A percentile compares a stretch with the other conserved stretches of the same genome.
These are phyloP conservation scores for Sparus aurata DNA, from an alignment of 2,797 vertebrate genomes.

Conservation along the genomic window DNA sequence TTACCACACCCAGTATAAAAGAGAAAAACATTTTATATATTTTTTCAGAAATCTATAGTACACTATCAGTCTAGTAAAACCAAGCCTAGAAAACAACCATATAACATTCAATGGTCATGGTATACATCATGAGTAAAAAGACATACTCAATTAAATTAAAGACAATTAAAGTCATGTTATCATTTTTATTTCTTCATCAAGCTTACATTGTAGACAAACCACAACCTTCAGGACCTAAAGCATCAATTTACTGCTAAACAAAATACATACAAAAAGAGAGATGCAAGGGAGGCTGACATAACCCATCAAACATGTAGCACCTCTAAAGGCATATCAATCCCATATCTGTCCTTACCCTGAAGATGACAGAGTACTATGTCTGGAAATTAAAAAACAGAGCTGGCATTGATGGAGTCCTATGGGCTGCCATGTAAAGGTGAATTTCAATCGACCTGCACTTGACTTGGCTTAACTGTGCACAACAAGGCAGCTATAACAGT, in stretches of 20 bases:
- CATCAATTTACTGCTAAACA: slow-evolving; percentile 25
- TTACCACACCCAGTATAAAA: too few relatives aligned
- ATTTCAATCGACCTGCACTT: neutral
- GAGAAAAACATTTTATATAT: too few relatives aligned
- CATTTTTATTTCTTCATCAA: slow-evolving; percentile 48
- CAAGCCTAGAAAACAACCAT: neutral
- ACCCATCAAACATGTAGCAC: slow-evolving; percentile 25
- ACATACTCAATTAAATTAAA: neutral
- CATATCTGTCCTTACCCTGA: slow-evolving; percentile 12
- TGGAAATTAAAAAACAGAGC: slow-evolving; percentile 12
- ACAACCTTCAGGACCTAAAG: slow-evolving; percentile 26
- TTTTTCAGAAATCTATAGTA: neutral
- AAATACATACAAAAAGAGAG: slow-evolving; percentile 40
- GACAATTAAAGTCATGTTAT: neutral
- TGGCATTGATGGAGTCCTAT: slow-evolving; percentile 11
- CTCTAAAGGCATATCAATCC: slow-evolving; percentile 42
- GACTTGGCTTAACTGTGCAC: neutral
- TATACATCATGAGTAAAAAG: neutral
- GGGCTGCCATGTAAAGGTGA: neutral
- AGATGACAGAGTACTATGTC: slow-evolving; percentile 20
- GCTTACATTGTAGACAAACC: slow-evolving; percentile 50
- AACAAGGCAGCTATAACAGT: slow-evolving; percentile 21
- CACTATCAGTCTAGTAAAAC: neutral
- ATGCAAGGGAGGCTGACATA: slow-evolving; percentile 30
- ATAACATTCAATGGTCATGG: neutral